Evolutionary conservation across 2,888 invertebrate genomes (phyloP).

Genomic region (Mesoligia furuncula): DNA sequence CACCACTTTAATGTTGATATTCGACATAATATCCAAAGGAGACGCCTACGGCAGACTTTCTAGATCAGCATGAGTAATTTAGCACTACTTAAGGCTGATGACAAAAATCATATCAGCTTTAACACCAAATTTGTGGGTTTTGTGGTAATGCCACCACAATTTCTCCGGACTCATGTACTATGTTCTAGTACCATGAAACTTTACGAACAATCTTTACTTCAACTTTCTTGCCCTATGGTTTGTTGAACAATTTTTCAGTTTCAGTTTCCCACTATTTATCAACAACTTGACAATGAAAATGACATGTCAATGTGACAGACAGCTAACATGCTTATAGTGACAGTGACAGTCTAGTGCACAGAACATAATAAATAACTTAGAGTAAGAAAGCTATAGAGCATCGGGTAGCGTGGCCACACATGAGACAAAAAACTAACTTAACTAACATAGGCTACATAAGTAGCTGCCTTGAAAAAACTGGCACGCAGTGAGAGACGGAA

Average conservation of each 20-base stretch:
- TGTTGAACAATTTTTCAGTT: not conserved
- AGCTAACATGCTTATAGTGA: not conserved
- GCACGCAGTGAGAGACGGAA: too few relatives aligned
- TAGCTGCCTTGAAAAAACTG: too few relatives aligned
- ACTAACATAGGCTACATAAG: too few relatives aligned
- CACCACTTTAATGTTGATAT: slow-evolving; percentile 6
- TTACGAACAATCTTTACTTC: too few relatives aligned
- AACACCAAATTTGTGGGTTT: not conserved
- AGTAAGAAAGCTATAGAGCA: too few relatives aligned
- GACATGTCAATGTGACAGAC: slow-evolving; percentile 15
- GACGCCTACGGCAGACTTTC: not conserved
- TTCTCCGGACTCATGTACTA: not conserved
- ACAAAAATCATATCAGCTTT: not conserved
- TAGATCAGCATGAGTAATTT: slow-evolving; percentile 1
- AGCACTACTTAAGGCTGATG: not conserved
- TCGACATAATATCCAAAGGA: slow-evolving; percentile 18
- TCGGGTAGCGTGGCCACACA: too few relatives aligned
- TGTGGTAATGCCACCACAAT: not conserved
- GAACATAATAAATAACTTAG: too few relatives aligned
- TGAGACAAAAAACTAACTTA: too few relatives aligned
- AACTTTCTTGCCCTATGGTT: too few relatives aligned
- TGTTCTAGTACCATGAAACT: too few relatives aligned
- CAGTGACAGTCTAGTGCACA: not conserved
- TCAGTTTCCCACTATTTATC: slow-evolving; percentile 52
- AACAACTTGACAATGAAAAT: slow-evolving; percentile 19